Percentiles rank a stretch among this genome's conserved stretches.
Conservation (phyloP, 2,888 invertebrate genomes). For the Kryphioiulus occultus region DNA sequence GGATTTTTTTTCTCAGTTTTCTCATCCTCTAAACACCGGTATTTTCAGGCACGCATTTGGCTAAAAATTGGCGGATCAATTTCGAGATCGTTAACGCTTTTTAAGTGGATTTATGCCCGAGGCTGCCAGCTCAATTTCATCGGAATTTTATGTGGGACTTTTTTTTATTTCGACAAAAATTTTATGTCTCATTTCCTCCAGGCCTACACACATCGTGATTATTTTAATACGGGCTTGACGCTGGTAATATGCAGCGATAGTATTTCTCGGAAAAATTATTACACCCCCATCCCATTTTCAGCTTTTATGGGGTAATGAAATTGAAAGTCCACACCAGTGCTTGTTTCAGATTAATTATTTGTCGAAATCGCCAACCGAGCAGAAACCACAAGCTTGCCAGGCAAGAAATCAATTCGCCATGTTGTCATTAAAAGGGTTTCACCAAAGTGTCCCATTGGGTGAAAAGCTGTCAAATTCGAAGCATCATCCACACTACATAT, state of each 20-base stretch:
- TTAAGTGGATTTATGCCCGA: background rate
- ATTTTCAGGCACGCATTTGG: background rate
- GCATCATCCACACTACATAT: too few relatives aligned
- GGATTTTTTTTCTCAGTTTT: background rate
- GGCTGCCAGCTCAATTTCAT: conserved; percentile 9
- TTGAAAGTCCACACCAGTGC: background rate
- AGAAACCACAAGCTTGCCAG: too few relatives aligned
- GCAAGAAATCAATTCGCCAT: too few relatives aligned
- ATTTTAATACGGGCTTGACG: conserved; percentile 8
- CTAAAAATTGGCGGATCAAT: background rate
- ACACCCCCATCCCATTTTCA: background rate
- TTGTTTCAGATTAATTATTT: background rate
- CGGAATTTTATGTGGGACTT: background rate
- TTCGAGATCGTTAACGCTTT: background rate
- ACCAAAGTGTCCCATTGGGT: too few relatives aligned
- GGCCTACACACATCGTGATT: conserved; percentile 13
- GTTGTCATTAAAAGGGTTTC: too few relatives aligned
- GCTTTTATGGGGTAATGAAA: background rate
- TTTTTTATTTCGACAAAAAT: background rate
- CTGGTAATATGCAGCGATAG: background rate
- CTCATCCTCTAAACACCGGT: background rate
- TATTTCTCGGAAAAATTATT: background rate
- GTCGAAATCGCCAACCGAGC: background rate
- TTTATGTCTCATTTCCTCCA: conserved; percentile 18
- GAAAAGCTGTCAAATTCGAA: too few relatives aligned